Evolutionary conservation across 2,888 invertebrate species (phyloP).

Genomic region (Cataglyphis rosenhaueri): DNA sequence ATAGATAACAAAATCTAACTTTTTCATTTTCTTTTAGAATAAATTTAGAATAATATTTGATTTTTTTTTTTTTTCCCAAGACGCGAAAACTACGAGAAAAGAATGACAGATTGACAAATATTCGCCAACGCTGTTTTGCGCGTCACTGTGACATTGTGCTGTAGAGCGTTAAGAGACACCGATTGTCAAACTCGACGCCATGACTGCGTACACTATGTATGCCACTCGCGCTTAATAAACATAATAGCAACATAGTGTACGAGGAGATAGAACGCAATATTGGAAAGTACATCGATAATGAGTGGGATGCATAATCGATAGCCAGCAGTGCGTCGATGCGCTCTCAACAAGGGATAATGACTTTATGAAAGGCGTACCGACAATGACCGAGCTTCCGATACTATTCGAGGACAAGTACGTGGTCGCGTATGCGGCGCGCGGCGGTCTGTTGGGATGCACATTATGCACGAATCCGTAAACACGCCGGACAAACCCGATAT

Average conservation of each 20-base stretch:
- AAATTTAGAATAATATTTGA: background rate
- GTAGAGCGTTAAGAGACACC: constrained; percentile 23
- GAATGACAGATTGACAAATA: background rate
- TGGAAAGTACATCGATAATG: constrained; percentile 51
- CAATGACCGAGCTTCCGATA: constrained; percentile 50
- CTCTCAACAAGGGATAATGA: constrained; percentile 42
- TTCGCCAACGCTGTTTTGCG: background rate
- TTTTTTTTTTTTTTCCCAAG: background rate
- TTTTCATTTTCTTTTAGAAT: background rate
- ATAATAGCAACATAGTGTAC: constrained; percentile 41
- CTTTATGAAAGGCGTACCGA: constrained; percentile 52
- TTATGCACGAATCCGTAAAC: constrained; percentile 54
- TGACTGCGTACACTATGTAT: background rate
- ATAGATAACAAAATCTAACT: background rate
- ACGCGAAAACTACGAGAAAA: background rate
- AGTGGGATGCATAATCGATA: constrained; percentile 46
- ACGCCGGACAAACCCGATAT: constrained; percentile 51
- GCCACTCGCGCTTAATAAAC: constrained; percentile 50
- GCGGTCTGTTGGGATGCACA: constrained; percentile 34
- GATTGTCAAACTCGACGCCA: constrained; percentile 21
- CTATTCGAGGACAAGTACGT: constrained; percentile 54
- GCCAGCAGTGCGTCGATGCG: constrained; percentile 23
- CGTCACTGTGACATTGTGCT: constrained; percentile 17
- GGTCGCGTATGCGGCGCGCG: constrained; percentile 37
- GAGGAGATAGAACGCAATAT: constrained; percentile 50